A percentile compares a stretch with the other conserved stretches of the same genome.
phyloP scores from a whole-genome alignment of 2,113 vertebrate genomes.

The Semnornis frantzii region DNA sequence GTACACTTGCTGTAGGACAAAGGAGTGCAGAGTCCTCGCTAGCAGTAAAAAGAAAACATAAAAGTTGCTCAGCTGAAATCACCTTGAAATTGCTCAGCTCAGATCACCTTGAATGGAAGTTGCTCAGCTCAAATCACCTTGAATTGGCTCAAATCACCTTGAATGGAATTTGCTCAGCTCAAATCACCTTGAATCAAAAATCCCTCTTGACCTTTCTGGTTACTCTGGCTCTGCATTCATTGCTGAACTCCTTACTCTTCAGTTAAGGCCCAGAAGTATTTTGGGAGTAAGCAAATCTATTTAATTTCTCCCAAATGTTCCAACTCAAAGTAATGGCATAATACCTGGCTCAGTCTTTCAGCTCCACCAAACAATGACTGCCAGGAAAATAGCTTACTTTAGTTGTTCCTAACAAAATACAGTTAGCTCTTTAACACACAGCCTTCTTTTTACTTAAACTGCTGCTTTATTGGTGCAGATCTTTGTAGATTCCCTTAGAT shows the following conservation, averaged over 20 bases:
- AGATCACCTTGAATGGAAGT: too few relatives aligned
- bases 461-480: neutral
- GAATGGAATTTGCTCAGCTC: neutral
- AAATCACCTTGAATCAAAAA: neutral
- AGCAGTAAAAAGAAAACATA: neutral
- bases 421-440: neutral
- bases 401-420: constrained; percentile 1
- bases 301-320: constrained; percentile 21
- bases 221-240: neutral
- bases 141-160: too few relatives aligned
- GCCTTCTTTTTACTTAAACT: neutral
- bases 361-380: constrained; percentile 29
- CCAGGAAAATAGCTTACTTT: constrained; percentile 34
- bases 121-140: too few relatives aligned
- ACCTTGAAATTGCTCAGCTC: too few relatives aligned
- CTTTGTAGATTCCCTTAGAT: neutral
- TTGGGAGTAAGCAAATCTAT: constrained; percentile 9
- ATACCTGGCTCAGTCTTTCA: constrained; percentile 41
- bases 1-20: neutral
- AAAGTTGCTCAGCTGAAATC: neutral
- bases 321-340: constrained; percentile 32
- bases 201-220: neutral
- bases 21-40: neutral
- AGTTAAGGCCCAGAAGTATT: constrained; percentile 1
- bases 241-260: neutral